Evolutionary conservation across 1,140 invertebrate genomes (phyloP), one percentile per base, ranked within the genome.

Genomic region (Trichonephila clavipes): DNA sequence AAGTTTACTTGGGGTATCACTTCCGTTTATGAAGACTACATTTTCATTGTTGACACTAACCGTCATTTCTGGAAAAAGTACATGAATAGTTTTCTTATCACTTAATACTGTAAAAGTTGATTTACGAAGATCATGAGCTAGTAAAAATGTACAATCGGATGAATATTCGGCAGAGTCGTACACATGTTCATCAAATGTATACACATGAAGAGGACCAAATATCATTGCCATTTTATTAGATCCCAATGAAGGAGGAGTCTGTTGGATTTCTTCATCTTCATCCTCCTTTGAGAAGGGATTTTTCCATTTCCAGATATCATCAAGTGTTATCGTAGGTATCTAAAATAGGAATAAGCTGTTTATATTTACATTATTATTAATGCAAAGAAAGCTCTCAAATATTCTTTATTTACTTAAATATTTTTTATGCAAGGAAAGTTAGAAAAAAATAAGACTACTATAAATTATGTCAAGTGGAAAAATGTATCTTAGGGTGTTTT

Each of bases 31-130:
- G 62, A 90, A 94, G 10, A 94, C 86, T 59, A 90, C 58, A 40
- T 88, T 66, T 64, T 93, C 58, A 40, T 28, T 40, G 61, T 93
- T 82, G 21, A 94, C 66, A 12, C 86, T 61, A 16, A 94, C 28
- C 1, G 62, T 34, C 64, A 94, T 87, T 81, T 94, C 94, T 0
- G 94, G 94, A 18, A 94, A 94, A 21, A 93, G n/a, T 18, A 93
- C 19, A 61, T 94, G 91, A 66, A 94, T 59, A n/a, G 72, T 16
- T 58, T 62, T 82, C 24, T 93, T n/a, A 7, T 69, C 40, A 64
- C 58, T 64, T 21, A 94, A 24, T 5, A 89, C 66, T 10, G 90
- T 81, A 87, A 94, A 94, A 2, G 19, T 10, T 19, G 86, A 85
- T 83, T 58, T 61, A 1, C 28, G 64, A 19, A 94, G 24, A 51